Conservation (phyloP, 53 echinoderm and acorn worm genomes). For the Holothuria leucospilota region DNA sequence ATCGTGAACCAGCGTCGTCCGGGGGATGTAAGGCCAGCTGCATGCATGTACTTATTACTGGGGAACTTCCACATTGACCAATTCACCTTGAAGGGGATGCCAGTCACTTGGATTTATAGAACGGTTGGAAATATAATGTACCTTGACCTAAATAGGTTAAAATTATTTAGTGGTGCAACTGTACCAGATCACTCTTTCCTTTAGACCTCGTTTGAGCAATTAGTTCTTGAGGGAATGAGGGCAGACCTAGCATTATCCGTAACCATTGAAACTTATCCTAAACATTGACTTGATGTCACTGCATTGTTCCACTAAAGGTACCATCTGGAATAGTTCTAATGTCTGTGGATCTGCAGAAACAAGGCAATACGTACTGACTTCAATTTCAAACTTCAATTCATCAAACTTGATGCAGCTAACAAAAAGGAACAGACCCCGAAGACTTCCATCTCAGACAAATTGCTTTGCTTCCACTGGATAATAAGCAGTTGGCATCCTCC, state of each 20-base stretch:
- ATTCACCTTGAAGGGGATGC: no score
- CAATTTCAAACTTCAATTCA: background rate
- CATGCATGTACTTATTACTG: no score
- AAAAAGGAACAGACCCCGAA: constrained; percentile 11
- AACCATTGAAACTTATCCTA: background rate
- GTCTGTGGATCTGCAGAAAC: constrained; percentile 18
- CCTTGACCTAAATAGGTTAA: no score
- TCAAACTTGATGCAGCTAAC: constrained; percentile 20
- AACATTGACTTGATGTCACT: constrained; percentile 13
- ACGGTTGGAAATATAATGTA: no score
- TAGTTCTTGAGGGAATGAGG: background rate
- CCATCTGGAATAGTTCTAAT: background rate
- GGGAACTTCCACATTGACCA: no score
- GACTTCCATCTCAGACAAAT: background rate
- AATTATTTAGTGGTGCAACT: no score
- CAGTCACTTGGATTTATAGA: no score
- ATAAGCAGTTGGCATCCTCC: no score
- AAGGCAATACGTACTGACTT: background rate
- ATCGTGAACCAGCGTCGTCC: no score
- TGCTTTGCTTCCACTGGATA: background rate
- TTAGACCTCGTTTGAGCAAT: no score
- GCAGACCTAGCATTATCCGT: background rate
- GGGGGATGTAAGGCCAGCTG: no score
- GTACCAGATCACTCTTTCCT: no score
- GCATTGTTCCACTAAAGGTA: constrained; percentile 26